phyloP scores from a whole-genome alignment of 1,140 invertebrate species.

The Lerema accius region DNA sequence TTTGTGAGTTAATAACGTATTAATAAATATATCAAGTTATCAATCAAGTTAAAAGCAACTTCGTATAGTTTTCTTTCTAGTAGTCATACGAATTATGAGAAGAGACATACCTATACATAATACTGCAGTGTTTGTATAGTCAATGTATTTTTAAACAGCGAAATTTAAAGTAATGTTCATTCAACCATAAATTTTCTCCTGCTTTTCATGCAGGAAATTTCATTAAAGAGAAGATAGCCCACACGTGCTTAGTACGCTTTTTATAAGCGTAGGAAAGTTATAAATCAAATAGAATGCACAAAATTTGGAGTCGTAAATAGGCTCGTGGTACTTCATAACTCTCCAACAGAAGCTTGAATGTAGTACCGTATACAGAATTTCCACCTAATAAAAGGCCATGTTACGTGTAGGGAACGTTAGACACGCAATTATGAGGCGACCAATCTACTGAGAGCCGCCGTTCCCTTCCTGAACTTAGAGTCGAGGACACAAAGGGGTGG shows the following conservation, averaged over 20 bases:
- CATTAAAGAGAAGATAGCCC: constrained; percentile 26
- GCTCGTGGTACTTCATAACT: constrained; percentile 62
- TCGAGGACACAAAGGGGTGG: constrained; percentile 49
- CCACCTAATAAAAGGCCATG: constrained; percentile 80
- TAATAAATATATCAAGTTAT: too few species aligned
- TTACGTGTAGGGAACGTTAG: constrained; percentile 77
- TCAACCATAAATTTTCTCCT: constrained; percentile 16
- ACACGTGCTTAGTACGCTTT: constrained; percentile 22
- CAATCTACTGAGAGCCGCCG: constrained; percentile 61
- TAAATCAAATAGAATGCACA: constrained; percentile 28
- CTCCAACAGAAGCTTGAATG: constrained; percentile 57
- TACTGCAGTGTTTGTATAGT: background rate
- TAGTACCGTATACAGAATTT: constrained; percentile 78
- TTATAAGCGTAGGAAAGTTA: constrained; percentile 19
- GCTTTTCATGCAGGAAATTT: constrained; percentile 22
- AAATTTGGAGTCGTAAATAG: constrained; percentile 43
- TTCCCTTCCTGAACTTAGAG: constrained; percentile 47
- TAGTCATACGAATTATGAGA: too few species aligned
- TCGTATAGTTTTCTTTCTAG: too few species aligned
- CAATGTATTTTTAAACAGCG: background rate
- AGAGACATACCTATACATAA: too few species aligned
- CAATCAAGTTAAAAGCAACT: too few species aligned
- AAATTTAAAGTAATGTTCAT: constrained; percentile 10
- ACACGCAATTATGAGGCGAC: constrained; percentile 71
- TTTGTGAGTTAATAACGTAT: background rate